phyloP scores from a whole-genome alignment of 2,888 invertebrate species.

The Eupelmus urozonus region DNA sequence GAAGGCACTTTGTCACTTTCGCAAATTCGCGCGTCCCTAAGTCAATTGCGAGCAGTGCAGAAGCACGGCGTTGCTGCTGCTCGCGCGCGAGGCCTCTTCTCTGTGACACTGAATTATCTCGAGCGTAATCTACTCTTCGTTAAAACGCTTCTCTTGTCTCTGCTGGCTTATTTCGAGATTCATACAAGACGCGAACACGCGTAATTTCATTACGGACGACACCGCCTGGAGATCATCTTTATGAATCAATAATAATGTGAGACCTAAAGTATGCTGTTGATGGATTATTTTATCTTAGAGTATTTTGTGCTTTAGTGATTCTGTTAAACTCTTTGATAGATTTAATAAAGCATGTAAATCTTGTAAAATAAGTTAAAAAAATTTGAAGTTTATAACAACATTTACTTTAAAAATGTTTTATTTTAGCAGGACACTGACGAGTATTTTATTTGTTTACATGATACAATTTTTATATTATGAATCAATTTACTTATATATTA shows the following conservation, averaged over 20 bases:
- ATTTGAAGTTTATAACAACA: no score
- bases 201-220: conserved; percentile 25
- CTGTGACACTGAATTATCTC: conserved; percentile 26
- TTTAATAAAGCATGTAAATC: no score
- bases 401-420: no score
- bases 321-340: no score
- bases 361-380: no score
- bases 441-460: no score
- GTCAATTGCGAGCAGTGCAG: conserved; percentile 21
- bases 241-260: background rate
- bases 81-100: background rate
- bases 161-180: conserved; percentile 9
- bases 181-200: background rate
- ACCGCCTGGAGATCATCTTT: conserved; percentile 22
- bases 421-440: no score
- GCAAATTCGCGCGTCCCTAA: conserved; percentile 29
- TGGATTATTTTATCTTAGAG: no score
- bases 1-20: conserved; percentile 45
- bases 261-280: conserved; percentile 70
- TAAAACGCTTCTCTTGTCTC: conserved; percentile 41
- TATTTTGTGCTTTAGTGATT: no score
- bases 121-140: conserved; percentile 31
- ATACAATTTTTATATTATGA: no score
- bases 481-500: no score
- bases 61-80: no score